Percentiles rank a stretch among this genome's conserved stretches.
phyloP scores from a whole-genome alignment of 2,888 invertebrate genomes.

The Sceliomorpha sp. region DNA sequence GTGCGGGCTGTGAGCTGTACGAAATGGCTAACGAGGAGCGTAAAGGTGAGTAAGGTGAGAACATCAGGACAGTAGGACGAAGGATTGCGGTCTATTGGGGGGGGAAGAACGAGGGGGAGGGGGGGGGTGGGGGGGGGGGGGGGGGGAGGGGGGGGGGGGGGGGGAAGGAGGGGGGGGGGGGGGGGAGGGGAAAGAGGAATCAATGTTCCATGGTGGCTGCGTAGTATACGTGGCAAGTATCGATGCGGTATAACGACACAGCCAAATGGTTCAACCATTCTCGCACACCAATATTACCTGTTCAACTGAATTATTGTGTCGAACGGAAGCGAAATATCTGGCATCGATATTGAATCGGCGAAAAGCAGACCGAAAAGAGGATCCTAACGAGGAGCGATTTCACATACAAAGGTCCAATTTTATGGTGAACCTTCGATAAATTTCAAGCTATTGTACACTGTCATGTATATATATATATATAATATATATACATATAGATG shows the following conservation, averaged over 20 bases:
- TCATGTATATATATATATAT: constrained; percentile 45
- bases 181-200: constrained; percentile 55
- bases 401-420: constrained; percentile 64
- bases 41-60: too few relatives aligned
- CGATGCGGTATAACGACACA: constrained; percentile 72
- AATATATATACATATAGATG: not conserved
- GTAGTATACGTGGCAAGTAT: constrained; percentile 68
- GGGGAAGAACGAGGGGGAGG: too few relatives aligned
- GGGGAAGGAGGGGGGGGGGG: constrained; percentile 23
- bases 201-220: constrained; percentile 63
- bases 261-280: constrained; percentile 71
- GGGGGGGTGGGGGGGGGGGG: too few relatives aligned
- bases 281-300: constrained; percentile 72
- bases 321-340: constrained; percentile 72
- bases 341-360: constrained; percentile 71
- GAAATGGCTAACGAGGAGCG: too few relatives aligned
- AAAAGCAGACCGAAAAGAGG: constrained; percentile 46
- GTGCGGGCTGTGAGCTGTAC: too few relatives aligned
- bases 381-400: constrained; percentile 64
- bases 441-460: constrained; percentile 55
- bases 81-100: constrained; percentile 1
- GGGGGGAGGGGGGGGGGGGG: constrained; percentile 4
- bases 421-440: constrained; percentile 66
- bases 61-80: constrained; percentile 14
- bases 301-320: constrained; percentile 74